phyloP scores from a whole-genome alignment of 2,113 vertebrate species.

The Nycticebus coucang region DNA sequence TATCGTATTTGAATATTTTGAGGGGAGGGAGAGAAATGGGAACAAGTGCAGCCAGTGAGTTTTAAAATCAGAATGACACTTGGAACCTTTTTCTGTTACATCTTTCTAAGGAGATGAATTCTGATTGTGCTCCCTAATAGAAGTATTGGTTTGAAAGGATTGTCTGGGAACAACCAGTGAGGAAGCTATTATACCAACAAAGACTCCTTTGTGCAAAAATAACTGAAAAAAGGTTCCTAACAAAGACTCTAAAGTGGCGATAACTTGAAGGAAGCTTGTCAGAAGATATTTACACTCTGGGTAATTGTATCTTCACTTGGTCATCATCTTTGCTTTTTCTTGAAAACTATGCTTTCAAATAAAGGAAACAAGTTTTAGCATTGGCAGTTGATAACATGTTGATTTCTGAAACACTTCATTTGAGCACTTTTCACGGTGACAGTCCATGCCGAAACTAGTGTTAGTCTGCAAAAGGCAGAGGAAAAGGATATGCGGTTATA shows the following conservation, averaged over 20 bases:
- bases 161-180: slow-evolving; percentile 49
- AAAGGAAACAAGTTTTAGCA: background rate
- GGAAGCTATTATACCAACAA: slow-evolving; percentile 36
- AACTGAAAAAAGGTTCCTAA: background rate
- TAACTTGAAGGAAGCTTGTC: background rate
- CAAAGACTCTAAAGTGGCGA: slow-evolving; percentile 50
- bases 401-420: slow-evolving; percentile 8
- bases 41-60: slow-evolving; percentile 47
- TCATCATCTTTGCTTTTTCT: background rate
- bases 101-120: slow-evolving; percentile 62
- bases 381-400: background rate
- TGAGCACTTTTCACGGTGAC: background rate
- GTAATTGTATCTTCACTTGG: background rate
- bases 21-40: slow-evolving; percentile 2
- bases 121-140: background rate
- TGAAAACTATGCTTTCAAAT: background rate
- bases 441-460: background rate
- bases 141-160: slow-evolving; percentile 56
- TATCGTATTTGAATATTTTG: background rate
- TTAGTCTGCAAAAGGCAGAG: background rate
- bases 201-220: slow-evolving; percentile 70
- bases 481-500: background rate
- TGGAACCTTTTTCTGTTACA: slow-evolving; percentile 15
- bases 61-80: background rate
- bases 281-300: slow-evolving; percentile 14